These are phyloP conservation scores for Aldrovandia affinis DNA, from an alignment of 2,797 vertebrate genomes.

Conservation along the genomic window DNA sequence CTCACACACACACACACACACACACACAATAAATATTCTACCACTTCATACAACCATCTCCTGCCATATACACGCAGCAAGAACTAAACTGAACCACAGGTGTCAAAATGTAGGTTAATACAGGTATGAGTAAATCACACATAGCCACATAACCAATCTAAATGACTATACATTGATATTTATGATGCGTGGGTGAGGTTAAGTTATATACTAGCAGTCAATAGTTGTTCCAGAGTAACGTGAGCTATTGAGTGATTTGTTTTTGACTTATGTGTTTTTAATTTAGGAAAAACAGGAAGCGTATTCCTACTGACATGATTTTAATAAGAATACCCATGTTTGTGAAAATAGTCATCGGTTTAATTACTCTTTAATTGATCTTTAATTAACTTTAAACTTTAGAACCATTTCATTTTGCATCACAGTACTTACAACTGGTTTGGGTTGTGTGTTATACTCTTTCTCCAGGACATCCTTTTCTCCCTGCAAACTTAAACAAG, in stretches of 20 bases:
- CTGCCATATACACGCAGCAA: not conserved
- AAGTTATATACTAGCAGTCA: not conserved
- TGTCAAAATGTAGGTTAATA: not conserved
- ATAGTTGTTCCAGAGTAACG: too few species aligned
- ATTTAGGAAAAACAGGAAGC: not conserved
- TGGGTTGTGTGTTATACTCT: constrained; percentile 75
- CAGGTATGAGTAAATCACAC: not conserved
- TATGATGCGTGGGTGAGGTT: not conserved
- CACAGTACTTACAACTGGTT: constrained; percentile 77
- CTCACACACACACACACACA: constrained; percentile 24
- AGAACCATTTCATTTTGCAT: not conserved
- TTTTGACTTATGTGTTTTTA: too few species aligned
- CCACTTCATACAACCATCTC: not conserved
- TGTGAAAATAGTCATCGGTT: not conserved
- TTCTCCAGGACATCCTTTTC: constrained; percentile 81
- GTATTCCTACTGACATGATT: not conserved
- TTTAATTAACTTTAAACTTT: too few species aligned
- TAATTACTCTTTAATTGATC: too few species aligned
- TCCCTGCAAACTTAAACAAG: constrained; percentile 78
- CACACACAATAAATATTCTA: not conserved
- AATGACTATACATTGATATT: not conserved
- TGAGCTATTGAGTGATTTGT: too few species aligned
- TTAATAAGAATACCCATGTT: not conserved
- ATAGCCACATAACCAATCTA: too few species aligned
- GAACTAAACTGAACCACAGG: not conserved